Evolutionary conservation across 1,140 invertebrate genomes (phyloP), one percentile per base, ranked within the genome.

Genomic region (Eciton burchellii): DNA sequence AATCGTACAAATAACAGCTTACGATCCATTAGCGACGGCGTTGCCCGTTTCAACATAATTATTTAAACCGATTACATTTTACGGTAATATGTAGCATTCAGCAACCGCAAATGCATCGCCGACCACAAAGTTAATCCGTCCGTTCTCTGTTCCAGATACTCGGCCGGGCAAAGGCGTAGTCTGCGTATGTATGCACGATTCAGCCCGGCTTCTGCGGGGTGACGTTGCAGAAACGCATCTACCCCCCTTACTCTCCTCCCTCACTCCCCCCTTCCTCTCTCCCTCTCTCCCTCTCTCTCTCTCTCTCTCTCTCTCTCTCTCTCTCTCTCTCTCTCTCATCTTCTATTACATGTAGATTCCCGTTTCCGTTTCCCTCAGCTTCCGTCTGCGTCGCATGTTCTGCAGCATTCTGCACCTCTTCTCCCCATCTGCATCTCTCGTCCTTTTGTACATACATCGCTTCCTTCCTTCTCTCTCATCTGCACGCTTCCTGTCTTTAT

Each of bases 21-120:
- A 79, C 43, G 74, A 70, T 79, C 74, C 63, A 79, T 79, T 79
- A 70, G 63, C 49, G 21, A 79, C 63, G 63, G 74, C 49, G 63
- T 70, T 79, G 74, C 63, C 16, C 63, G 35, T 57, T 79, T 79
- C 74, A 79, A 49, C 62, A 79, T 79, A 70, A 79, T 79, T 79
- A 79, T 79, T 79, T 79, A 79, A 79, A 79, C 63, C 74, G 74
- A 79, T 79, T 79, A 79, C 74, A 79, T 79, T 79, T 79, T 79
- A 79, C 63, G 41, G 49, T 79, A 79, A 79, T 79, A 79, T 79
- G 74, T 56, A 79, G 63, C 45, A 79, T 79, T 79, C 63, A 70
- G 74, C 56, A 70, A 79, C 74, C 74, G 49, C 74, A 79, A 79
- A 79, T 79, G 74, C 74, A 79, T 79, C 63, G 74, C 24, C 73